phyloP scores from a whole-genome alignment of 2,113 vertebrate genomes.

The Phoxinus phoxinus region DNA sequence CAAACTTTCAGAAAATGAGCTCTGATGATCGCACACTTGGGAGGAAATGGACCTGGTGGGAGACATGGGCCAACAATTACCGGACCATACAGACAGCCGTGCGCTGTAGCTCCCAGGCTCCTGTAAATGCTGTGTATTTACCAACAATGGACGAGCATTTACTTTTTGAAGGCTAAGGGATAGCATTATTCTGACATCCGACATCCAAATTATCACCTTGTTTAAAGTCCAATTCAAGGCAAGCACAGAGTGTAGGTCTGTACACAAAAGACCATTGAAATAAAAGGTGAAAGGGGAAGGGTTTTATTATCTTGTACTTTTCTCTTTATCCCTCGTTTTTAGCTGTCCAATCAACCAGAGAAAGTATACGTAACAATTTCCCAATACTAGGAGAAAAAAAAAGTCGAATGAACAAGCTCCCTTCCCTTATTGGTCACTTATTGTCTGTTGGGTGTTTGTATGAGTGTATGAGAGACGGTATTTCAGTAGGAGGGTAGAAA shows the following conservation, averaged over 20 bases:
- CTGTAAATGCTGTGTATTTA: constrained; percentile 68
- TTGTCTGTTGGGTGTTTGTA: not conserved
- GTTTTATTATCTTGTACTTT: not conserved
- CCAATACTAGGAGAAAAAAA: not conserved
- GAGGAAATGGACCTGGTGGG: constrained; percentile 2
- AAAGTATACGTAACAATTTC: not conserved
- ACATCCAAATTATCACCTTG: constrained; percentile 68
- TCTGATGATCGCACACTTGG: constrained; percentile 21
- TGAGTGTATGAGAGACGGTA: not conserved
- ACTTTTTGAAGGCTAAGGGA: constrained; percentile 56
- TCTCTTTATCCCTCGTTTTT: not conserved
- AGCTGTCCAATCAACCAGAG: not conserved
- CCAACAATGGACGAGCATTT: constrained; percentile 65
- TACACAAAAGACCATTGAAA: constrained; percentile 12
- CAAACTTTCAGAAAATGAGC: constrained; percentile 7
- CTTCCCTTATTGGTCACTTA: not conserved
- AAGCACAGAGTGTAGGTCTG: constrained; percentile 57
- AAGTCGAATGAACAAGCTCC: not conserved
- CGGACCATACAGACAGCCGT: constrained; percentile 30
- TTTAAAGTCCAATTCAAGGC: constrained; percentile 65
- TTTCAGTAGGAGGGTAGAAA: constrained; percentile 32
- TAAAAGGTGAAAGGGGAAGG: not conserved
- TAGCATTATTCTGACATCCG: constrained; percentile 61
- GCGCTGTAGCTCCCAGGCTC: constrained; percentile 38
- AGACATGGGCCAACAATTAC: constrained; percentile 50